A percentile compares a stretch with the other conserved stretches of the same genome.
These are phyloP conservation scores for Rhinoderma darwinii DNA, from an alignment of 2,113 vertebrate species.

Conservation along the genomic window DNA sequence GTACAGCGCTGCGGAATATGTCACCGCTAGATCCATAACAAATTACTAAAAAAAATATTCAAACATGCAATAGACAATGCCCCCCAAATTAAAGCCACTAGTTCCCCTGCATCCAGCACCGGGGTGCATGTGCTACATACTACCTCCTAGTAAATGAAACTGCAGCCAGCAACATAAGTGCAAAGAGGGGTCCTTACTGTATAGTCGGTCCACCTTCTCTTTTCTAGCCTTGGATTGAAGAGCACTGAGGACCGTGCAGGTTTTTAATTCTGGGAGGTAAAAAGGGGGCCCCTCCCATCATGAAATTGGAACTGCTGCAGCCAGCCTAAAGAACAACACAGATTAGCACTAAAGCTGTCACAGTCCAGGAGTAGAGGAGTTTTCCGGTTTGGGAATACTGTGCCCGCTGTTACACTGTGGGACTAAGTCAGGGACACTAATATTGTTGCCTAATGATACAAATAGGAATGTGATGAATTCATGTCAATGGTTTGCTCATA, in stretches of 20 bases:
- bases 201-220: slow-evolving; percentile 34
- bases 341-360: slow-evolving; percentile 37
- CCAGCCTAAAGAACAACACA: slow-evolving; percentile 34
- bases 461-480: neutral
- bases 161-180: neutral
- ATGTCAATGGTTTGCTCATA: neutral
- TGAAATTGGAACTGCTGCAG: slow-evolving; percentile 54
- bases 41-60: neutral
- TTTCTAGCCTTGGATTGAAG: slow-evolving; percentile 43
- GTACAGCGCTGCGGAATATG: neutral
- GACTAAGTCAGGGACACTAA: neutral
- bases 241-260: slow-evolving; percentile 36
- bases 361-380: slow-evolving; percentile 10
- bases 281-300: slow-evolving; percentile 42
- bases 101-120: neutral
- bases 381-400: neutral
- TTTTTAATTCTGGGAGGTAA: slow-evolving; percentile 60
- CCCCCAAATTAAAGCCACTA: neutral
- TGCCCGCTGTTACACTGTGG: neutral
- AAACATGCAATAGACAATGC: neutral
- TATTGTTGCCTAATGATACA: neutral
- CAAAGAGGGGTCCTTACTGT: slow-evolving; percentile 42
- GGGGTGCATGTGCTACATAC: neutral
- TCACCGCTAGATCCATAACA: neutral
- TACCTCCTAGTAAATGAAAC: neutral